A percentile compares a stretch with the other conserved stretches of the same genome.
phyloP scores from a whole-genome alignment of 2,113 vertebrate genomes.

The Microtus ochrogaster region DNA sequence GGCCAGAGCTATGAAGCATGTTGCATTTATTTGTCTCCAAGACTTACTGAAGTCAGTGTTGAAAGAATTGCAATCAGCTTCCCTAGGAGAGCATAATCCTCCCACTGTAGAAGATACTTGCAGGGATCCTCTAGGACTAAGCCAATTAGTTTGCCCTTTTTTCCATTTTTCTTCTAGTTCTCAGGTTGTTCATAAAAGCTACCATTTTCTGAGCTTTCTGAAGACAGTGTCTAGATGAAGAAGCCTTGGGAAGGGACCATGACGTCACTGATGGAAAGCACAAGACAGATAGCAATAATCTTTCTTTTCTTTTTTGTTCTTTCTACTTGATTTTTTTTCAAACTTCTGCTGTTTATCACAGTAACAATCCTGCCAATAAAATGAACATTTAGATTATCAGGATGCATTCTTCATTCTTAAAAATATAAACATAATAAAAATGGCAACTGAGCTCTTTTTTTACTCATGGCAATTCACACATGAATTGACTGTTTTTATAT shows the following conservation, averaged over 20 bases:
- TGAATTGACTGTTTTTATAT: background rate
- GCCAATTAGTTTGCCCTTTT: background rate
- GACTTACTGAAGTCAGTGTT: background rate
- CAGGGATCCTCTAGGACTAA: background rate
- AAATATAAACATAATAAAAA: background rate
- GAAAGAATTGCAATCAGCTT: background rate
- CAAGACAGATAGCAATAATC: background rate
- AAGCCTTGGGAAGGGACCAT: background rate
- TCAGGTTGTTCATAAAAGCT: background rate
- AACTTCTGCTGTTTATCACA: background rate
- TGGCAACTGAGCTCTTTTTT: background rate
- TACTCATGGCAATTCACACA: background rate
- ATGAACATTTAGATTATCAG: background rate
- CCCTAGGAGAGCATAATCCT: background rate
- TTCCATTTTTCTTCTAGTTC: background rate
- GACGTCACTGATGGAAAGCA: background rate
- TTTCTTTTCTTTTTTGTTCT: background rate
- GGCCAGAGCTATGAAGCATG: background rate
- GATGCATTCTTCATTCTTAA: background rate
- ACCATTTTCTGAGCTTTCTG: background rate
- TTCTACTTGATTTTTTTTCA: background rate
- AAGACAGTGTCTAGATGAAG: background rate
- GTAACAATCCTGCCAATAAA: background rate
- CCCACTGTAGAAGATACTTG: background rate
- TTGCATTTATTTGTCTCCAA: background rate